Evolutionary conservation across 1,140 invertebrate species (phyloP), one percentile per base, ranked within the genome.

Genomic region (Penaeus vannamei): DNA sequence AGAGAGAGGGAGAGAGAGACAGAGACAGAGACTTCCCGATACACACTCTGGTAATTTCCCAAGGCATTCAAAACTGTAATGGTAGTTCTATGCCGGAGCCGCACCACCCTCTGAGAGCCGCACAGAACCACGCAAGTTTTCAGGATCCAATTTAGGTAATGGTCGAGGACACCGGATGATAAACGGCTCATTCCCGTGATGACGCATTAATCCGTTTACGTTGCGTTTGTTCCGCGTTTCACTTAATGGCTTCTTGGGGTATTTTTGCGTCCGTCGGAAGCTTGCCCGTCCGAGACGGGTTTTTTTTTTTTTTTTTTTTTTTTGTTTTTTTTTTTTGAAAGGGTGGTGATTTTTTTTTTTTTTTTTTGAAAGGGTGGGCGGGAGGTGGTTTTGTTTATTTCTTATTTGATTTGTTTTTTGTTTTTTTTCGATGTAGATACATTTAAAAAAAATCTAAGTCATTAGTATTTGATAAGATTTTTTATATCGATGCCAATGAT

Each of bases 71-170:
- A 81, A 81, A 59, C 79, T 81, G 46, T 81, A 81, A 81, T 81
- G 79, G 79, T 81, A 81, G 79, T 42, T 59, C 26, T n/a, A n/a
- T n/a, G 79, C 29, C 53, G 17, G 61, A 26, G 32, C 83, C 77
- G 17, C 36, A 20, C 81, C 59, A 4, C 29, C 81, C 81, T 36
- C 60, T 61, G 59, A 19, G 59, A 60, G 59, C 81, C 62, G 59
- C 46, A 62, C 66, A 32, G 62, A 81, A 59, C 77, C 86, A 81
- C 76, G 77, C 86, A 64, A 69, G 61, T 87, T 69, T 83, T 83
- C 53, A 76, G 66, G 83, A 88, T 84, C 86, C 86, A 88, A 88
- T 88, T 88, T 88, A 88, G 86, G 86, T 88, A 88, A 88, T 88
- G 86, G 86, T 19, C 8, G 64, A 76, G 86, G 86, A 88, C 86